Evolutionary conservation across 92 coral and sea anemone genomes (phyloP).

Genomic region (Ricordea florida): DNA sequence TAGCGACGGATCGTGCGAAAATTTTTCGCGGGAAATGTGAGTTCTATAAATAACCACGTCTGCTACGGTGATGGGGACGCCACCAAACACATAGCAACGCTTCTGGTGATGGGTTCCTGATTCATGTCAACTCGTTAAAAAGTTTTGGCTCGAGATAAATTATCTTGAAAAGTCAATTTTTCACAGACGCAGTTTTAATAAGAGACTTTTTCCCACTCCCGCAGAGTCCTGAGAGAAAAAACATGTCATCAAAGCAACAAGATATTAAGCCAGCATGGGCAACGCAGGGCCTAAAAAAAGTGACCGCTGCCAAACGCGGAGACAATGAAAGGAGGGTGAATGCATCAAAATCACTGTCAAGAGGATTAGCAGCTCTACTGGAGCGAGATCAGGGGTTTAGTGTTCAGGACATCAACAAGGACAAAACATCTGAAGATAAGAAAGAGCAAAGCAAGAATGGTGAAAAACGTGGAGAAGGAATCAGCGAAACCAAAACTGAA

Average conservation of each 20-base stretch:
- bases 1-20: too few species aligned
- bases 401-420: background rate
- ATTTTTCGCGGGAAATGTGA: too few species aligned
- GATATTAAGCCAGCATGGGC: conserved; percentile 71
- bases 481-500: background rate
- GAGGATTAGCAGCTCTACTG: conserved; percentile 61
- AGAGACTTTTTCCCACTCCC: too few species aligned
- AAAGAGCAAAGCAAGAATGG: background rate
- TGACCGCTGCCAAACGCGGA: conserved; percentile 15
- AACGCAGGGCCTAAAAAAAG: conserved; percentile 41
- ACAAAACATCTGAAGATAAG: background rate
- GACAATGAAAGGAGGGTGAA: conserved; percentile 6
- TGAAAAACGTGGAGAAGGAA: background rate
- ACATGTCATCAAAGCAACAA: background rate
- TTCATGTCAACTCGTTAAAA: too few species aligned
- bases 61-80: too few species aligned
- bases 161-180: background rate
- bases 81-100: too few species aligned
- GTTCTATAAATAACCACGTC: too few species aligned
- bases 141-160: background rate
- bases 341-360: conserved; percentile 39
- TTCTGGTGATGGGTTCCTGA: too few species aligned
- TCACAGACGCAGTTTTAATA: background rate
- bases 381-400: conserved; percentile 48
- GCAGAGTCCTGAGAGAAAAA: too few species aligned